Base-by-base conservation (phyloP, 1,140 invertebrate genomes). In the Metaphire vulgaris region DNA sequence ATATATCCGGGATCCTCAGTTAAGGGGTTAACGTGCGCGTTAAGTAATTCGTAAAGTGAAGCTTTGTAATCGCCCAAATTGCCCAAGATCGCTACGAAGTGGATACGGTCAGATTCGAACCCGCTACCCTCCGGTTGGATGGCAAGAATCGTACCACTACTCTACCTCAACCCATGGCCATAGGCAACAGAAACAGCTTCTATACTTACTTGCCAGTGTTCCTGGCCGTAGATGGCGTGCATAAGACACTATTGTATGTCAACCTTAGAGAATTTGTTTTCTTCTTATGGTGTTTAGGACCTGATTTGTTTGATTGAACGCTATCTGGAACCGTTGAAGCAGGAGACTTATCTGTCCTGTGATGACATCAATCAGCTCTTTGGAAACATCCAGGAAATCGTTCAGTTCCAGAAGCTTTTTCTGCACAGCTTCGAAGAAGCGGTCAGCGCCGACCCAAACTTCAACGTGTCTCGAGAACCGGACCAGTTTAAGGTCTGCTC, bases 341-440 rank as follows among this genome's bases (percentile, higher is more conserved):
- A 92, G 79, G 95, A 97, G 88, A 97, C 93, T 77, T 97, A 97
- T 87, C 89, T 98, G 81, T 95, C 94, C 72, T 93, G 93, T 80
- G 93, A 93, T 76, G 96, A 98, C 88, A 94, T 97, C 83, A 94
- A 93, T 84, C 93, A 94, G 64, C 88, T 98, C 76, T 98, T 98
- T 87, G 95, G 95, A 79, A 97, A 98, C 87, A 97, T 98, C 83
- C 93, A 95, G 85, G 95, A 98, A 88, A 98, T 98, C 83, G 94
- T 97, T 74, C 91, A 93, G 82, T 98, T 98, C 89, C 96, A 98
- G 89, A 88, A 94, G 82, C 92, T 95, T 84, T 98, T 98, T 85
- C 89, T 97, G 69, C 92, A 95, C 87, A 97, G 95, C 88, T 89
- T 98, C 78, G 94, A 97, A 86, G 94, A 96, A 86, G 92, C 95